Evolutionary conservation across 2,113 vertebrate species (phyloP), one percentile per base, ranked within the genome.

Genomic region (Mormoops blainvillei): DNA sequence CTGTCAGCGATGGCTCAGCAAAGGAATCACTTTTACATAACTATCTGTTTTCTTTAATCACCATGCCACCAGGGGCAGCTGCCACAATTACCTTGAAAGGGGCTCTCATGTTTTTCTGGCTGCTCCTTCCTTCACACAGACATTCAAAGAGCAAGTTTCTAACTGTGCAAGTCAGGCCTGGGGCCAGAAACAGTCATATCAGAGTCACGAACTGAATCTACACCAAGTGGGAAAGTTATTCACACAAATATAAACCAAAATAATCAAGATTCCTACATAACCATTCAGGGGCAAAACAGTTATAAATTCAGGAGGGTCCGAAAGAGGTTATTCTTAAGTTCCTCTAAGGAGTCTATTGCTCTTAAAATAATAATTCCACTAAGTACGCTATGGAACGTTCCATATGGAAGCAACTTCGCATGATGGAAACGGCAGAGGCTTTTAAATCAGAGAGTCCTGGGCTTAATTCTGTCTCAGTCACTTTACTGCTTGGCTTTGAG

Each of bases 301-400:
- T 9, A 1, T 50, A 87, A 91, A 88, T 38, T 54, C 81, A 63
- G 52, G 8, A 48, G 12, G 20, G 14, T 73, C 65, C 88, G 22
- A 87, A 18, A 45, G 61, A 58, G 15, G 22, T 71, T 87, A 88
- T 36, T 91, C 48, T 68, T 82, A 96, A 78, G 28, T 65, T 50
- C 48, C 54, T 83, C 89, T 56, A 54, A 78, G 52, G 43, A 96
- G 7, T 63, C 5, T 33, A 68, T 73, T 83, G 65, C 67, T 94
- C 83, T 92, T 85, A 85, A 95, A 86, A 93, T 38, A 90, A 86
- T 67, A 78, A 80, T 68, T 78, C 36, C 61, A 78, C n/a, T 48
- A 74, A 86, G 16, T 6, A 58, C 13, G 50, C 58, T 68, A 65
- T 41, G 67, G 43, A 91, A 81, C 78, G 56, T 58, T 70, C 61